Base-by-base conservation (phyloP, 1,140 invertebrate genomes). In the Conus ventricosus region DNA sequence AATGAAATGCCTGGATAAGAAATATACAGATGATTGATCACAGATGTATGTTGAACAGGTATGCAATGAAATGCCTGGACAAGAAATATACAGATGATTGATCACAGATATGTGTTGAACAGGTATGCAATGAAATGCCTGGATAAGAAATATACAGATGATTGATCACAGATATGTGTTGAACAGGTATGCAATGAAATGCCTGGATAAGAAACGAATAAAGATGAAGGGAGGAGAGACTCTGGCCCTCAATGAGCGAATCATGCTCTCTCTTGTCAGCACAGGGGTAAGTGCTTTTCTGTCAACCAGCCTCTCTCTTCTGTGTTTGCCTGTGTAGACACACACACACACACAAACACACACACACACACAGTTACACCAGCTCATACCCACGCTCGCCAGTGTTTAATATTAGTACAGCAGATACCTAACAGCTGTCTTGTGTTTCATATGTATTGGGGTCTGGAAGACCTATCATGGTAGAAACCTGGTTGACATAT, bases 21-120 rank as follows among this genome's bases (percentile, higher is more conserved):
- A 99, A 95, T 96, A 99, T 99, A 93, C 99, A 99, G 96, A 99
- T 99, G 98, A 99, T n/a, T n/a, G n/a, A n/a, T n/a, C n/a, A n/a
- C n/a, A n/a, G n/a, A 60, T 71, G 4, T 20, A 4, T 71, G 67
- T n/a, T 71, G 67, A 1, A 39, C 87, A 96, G 96, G 96, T 96
- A 99, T 96, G 99, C 99, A 90, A 99, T 99, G 99, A 99, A 99
- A 96, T 99, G 99, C 96, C 96, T 99, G 94, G 99, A 99, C 96
- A 99, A 99, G 96, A 99, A 99, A 95, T 96, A 99, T 99, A 93
- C 99, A 99, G 96, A 99, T 99, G 98, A 99, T n/a, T n/a, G n/a
- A n/a, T n/a, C n/a, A n/a, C n/a, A n/a, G n/a, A 60, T 71, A n/a
- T 20, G 60, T 71, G 67, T n/a, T 71, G 67, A 1, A 39, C 87